phyloP scores from a whole-genome alignment of 2,888 invertebrate genomes.

The Nesidiocoris tenuis region DNA sequence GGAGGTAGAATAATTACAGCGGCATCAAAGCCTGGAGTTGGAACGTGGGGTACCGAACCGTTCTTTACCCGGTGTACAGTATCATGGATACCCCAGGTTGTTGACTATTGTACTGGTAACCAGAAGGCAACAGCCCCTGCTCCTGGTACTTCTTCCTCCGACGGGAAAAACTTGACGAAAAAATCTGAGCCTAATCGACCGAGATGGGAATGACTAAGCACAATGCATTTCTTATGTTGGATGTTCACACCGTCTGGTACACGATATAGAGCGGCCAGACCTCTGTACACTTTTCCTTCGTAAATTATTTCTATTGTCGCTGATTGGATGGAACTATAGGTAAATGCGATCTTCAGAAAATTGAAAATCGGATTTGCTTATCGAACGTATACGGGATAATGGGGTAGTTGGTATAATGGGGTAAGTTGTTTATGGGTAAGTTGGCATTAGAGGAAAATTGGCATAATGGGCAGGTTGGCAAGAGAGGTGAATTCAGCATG shows the following conservation, averaged over 20 bases:
- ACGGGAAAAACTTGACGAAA: not conserved
- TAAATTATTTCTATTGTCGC: no score
- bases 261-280: not conserved
- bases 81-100: not conserved
- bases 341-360: no score
- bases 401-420: no score
- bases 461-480: no score
- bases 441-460: no score
- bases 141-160: not conserved
- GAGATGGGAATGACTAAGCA: not conserved
- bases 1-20: not conserved
- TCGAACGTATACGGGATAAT: no score
- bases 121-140: not conserved
- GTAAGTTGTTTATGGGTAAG: no score
- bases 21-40: not conserved
- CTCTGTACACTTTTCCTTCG: no score
- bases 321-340: no score
- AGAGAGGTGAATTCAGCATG: no score
- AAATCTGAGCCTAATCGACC: not conserved
- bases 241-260: not conserved
- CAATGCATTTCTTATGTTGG: not conserved
- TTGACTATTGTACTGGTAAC: not conserved
- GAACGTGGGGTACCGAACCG: not conserved
- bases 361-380: no score
- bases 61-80: not conserved